phyloP scores from a whole-genome alignment of 2,888 invertebrate genomes.

The Megaustenia siamemsis region DNA sequence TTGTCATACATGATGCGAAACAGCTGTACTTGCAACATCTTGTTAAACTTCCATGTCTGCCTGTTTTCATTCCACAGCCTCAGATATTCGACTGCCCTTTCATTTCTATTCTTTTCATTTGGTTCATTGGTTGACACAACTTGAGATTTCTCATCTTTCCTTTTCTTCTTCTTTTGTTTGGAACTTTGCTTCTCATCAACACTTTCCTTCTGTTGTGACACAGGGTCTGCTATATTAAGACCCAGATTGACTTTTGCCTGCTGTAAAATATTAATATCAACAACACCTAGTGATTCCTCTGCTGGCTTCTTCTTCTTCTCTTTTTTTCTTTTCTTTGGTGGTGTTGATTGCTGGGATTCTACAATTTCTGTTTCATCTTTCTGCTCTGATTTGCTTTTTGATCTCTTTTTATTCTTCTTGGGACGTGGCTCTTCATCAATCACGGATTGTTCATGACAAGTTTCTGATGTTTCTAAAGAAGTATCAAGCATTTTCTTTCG shows the following conservation, averaged over 20 bases:
- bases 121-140: not conserved
- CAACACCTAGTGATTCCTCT: slow-evolving; percentile 25
- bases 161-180: slow-evolving; percentile 39
- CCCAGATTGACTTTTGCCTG: slow-evolving; percentile 35
- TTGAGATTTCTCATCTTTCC: not conserved
- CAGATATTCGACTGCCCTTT: slow-evolving; percentile 12
- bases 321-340: slow-evolving; percentile 17
- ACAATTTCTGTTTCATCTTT: not conserved
- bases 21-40: slow-evolving; percentile 24
- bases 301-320: not conserved
- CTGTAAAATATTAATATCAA: slow-evolving; percentile 18
- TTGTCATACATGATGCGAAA: slow-evolving; percentile 34
- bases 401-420: not conserved
- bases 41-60: slow-evolving; percentile 41
- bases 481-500: not conserved
- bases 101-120: slow-evolving; percentile 12
- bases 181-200: not conserved
- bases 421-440: not conserved
- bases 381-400: not conserved
- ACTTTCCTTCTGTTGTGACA: slow-evolving; percentile 3
- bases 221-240: not conserved
- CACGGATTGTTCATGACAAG: not conserved
- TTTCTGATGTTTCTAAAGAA: not conserved
- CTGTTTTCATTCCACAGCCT: slow-evolving; percentile 6
- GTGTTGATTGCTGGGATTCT: not conserved